phyloP scores from a whole-genome alignment of 2,113 vertebrate species.

The Thalassarche chlororhynchos region DNA sequence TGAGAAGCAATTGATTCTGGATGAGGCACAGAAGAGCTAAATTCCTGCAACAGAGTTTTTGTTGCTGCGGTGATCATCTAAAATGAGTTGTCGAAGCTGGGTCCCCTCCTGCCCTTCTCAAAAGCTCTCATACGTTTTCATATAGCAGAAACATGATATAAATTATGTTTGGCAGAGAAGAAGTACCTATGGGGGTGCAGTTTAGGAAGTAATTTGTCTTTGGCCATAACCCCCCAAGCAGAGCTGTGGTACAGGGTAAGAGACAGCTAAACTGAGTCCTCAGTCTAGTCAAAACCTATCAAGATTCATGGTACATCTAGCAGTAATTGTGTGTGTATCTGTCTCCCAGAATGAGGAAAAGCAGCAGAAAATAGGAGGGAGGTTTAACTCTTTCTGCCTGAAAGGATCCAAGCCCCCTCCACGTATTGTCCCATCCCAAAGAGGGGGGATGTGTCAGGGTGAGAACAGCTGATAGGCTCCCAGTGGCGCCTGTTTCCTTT shows the following conservation, averaged over 20 bases:
- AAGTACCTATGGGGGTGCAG: neutral
- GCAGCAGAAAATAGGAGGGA: neutral
- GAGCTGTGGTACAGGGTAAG: neutral
- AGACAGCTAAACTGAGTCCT: neutral
- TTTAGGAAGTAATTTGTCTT: neutral
- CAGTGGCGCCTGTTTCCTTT: no score
- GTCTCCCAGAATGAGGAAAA: neutral
- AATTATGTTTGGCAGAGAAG: neutral
- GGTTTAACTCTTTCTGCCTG: neutral
- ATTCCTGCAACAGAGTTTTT: constrained; percentile 3
- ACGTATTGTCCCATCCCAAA: neutral
- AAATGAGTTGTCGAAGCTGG: rapidly evolving
- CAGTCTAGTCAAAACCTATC: neutral
- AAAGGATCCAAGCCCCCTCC: neutral
- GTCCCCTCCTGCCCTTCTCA: neutral
- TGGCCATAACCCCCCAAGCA: neutral
- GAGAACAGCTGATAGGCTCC: neutral
- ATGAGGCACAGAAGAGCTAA: neutral
- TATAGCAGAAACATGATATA: neutral
- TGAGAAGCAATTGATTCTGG: neutral
- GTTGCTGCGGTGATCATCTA: neutral
- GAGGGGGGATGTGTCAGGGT: neutral
- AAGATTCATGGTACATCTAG: neutral
- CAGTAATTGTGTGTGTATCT: neutral
- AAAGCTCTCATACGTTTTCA: neutral